Evolutionary conservation across 2,797 vertebrate genomes (phyloP), one percentile per base, ranked within the genome.

Genomic region (Staurois parvus): DNA sequence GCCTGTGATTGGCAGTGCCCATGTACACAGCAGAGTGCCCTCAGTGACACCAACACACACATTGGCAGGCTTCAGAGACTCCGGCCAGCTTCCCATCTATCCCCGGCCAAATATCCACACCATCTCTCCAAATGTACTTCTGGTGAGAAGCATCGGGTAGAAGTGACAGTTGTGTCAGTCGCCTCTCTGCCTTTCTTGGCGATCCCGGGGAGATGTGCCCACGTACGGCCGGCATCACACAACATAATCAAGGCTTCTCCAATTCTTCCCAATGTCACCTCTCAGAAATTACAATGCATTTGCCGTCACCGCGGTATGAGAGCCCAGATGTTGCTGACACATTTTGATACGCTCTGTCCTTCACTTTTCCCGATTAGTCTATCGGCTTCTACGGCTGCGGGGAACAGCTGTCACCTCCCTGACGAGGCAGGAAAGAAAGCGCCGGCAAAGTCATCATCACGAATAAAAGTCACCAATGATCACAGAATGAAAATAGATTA

Each of bases 311-410:
- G 28, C 48, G 13, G 72, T 73, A 69, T 70, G 73, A 21, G 45
- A 72, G 79, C 79, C 73, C 79, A 86, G 79, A 82, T 81, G 79
- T 86, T 72, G 45, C 79, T 66, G 84, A 72, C 79, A 77, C 79
- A 37, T 86, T 52, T 17, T 76, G 84, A 81, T 66, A 72, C 64
- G 79, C 72, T 72, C 72, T 52, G 84, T 85, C 84, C 84, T 85
- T 86, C 79, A 76, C 73, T n/a, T 37, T 37, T 48, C 29, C 59
- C 34, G 21, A 69, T 76, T 76, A 17, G 62, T 56, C 68, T 68
- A 11, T 29, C 4, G 0, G 29, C 28, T 81, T 72, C 21, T 76
- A 42, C 26, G 62, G 26, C 66, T 72, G 79, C 42, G 48, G 29
- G 29, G 66, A 82, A 67, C 72, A 81, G 84, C 84, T 85, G 78